Percentiles rank a stretch among this genome's conserved stretches.
These are phyloP conservation scores for Elysia chlorotica DNA, from an alignment of 1,140 invertebrate genomes.

Conservation along the genomic window DNA sequence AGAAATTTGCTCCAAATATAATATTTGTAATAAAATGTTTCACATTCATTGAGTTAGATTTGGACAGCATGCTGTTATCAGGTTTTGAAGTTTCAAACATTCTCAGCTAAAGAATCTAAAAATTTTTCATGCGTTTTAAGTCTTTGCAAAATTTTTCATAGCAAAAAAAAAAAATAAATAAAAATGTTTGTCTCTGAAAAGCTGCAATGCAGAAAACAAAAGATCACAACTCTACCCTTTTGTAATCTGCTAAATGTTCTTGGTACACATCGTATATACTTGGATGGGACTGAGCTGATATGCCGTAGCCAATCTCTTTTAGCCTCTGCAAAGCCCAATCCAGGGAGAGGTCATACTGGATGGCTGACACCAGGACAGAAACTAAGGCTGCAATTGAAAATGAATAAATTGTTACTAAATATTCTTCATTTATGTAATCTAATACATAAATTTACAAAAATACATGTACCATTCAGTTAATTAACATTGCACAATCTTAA, in stretches of 20 bases:
- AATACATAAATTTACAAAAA: not conserved
- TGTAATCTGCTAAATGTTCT: not conserved
- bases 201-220: no score
- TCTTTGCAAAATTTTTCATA: no score
- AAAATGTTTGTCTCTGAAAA: no score
- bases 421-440: not conserved
- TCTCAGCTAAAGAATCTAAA: no score
- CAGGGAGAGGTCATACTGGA: constrained; percentile 33
- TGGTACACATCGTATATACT: not conserved
- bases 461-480: not conserved
- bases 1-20: no score
- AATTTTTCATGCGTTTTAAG: no score
- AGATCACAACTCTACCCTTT: not conserved
- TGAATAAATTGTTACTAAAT: not conserved
- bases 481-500: no score
- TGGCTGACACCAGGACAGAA: constrained; percentile 31
- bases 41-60: no score
- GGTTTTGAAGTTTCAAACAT: no score
- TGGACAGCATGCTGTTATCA: no score
- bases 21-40: no score
- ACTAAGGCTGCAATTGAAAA: constrained; percentile 29
- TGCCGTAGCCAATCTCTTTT: constrained; percentile 30
- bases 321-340: constrained; percentile 34
- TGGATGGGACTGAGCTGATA: not conserved
- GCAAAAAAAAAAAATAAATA: no score